Evolutionary conservation across 2,113 vertebrate species (phyloP).

Genomic region (Narcine bancroftii): DNA sequence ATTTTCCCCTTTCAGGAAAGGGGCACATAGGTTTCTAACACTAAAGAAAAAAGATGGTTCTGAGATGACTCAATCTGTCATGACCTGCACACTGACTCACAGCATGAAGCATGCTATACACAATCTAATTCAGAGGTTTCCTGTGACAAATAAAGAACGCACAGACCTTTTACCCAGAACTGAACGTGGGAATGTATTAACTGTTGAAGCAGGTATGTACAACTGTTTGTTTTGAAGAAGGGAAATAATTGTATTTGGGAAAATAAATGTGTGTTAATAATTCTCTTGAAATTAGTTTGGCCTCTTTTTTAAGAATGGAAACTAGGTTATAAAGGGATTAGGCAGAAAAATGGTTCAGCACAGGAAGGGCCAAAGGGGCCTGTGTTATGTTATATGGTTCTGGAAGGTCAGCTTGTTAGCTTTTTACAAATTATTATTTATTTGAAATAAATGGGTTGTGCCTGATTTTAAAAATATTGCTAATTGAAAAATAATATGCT

Average conservation of each 20-base stretch:
- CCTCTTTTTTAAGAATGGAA: neutral
- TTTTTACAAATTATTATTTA: neutral
- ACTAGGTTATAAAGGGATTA: no score
- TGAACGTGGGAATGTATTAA: slow-evolving; percentile 53
- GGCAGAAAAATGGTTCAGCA: no score
- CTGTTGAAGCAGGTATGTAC: slow-evolving; percentile 63
- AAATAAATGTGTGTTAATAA: neutral
- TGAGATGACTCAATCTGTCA: slow-evolving; percentile 55
- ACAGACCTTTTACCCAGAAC: slow-evolving; percentile 67
- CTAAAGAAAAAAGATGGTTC: slow-evolving; percentile 75
- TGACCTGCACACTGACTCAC: slow-evolving; percentile 64
- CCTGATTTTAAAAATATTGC: neutral
- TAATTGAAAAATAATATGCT: neutral
- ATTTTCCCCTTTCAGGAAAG: slow-evolving; percentile 63
- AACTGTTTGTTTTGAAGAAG: slow-evolving; percentile 36
- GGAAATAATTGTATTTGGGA: neutral
- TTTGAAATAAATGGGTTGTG: neutral
- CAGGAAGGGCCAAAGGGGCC: no score
- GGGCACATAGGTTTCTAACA: slow-evolving; percentile 68
- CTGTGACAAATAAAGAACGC: slow-evolving; percentile 73
- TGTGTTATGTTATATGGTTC: no score
- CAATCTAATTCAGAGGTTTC: slow-evolving; percentile 72
- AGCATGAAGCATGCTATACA: slow-evolving; percentile 58
- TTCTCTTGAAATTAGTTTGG: neutral
- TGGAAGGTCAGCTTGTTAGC: neutral